These are phyloP conservation scores for Conops quadrifasciatus DNA, from an alignment of 2,888 invertebrate genomes.

Conservation along the genomic window DNA sequence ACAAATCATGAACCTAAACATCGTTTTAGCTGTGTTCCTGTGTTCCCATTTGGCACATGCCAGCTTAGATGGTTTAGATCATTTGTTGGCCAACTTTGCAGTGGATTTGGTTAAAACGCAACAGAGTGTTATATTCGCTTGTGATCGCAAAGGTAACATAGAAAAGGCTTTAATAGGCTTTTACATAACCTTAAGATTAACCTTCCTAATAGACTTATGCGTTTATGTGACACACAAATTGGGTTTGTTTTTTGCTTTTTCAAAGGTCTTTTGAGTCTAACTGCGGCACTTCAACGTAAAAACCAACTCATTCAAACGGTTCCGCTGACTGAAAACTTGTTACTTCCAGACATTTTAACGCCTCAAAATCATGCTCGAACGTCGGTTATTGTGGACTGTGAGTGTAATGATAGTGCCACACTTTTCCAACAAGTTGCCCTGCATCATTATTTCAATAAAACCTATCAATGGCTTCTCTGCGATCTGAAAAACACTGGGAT, in stretches of 20 bases:
- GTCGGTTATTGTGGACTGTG: constrained; percentile 51
- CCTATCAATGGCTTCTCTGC: constrained; percentile 60
- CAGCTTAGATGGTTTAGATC: constrained; percentile 16
- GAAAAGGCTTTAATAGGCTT: neutral
- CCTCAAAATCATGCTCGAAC: constrained; percentile 49
- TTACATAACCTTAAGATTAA: too few species aligned
- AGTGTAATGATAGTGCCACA: constrained; percentile 43
- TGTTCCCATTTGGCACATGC: neutral
- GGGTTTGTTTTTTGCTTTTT: too few species aligned
- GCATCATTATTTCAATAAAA: constrained; percentile 56
- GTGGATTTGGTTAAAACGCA: constrained; percentile 47
- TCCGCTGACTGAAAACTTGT: constrained; percentile 42
- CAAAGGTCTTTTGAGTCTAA: constrained; percentile 19
- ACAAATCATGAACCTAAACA: neutral
- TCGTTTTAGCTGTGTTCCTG: neutral
- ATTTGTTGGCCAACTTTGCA: constrained; percentile 47
- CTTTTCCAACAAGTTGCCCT: constrained; percentile 49
- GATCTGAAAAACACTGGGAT: constrained; percentile 45
- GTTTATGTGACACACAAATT: too few species aligned
- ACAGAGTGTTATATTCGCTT: constrained; percentile 51
- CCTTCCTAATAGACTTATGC: too few species aligned
- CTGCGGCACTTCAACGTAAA: constrained; percentile 41
- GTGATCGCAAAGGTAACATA: constrained; percentile 48
- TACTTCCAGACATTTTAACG: constrained; percentile 44
- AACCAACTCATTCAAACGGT: constrained; percentile 48